Evolutionary conservation across 2,113 vertebrate species (phyloP).

Genomic region (Ranitomeya imitator): DNA sequence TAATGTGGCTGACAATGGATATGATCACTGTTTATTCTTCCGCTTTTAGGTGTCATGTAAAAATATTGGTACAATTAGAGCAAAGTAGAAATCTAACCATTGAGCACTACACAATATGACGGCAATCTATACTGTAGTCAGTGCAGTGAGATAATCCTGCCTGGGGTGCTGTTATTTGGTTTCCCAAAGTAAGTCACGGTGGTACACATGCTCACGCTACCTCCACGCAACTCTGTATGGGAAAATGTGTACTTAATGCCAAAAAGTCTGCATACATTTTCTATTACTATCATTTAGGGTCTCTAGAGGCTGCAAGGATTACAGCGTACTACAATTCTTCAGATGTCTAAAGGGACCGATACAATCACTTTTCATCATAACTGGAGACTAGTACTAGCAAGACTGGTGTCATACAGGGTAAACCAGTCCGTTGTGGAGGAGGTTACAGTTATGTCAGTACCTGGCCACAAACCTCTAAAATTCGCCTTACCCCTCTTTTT

Average conservation of each 20-base stretch:
- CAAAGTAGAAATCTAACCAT: slow-evolving; percentile 16
- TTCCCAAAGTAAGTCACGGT: background rate
- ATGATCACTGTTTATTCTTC: slow-evolving; percentile 39
- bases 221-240: background rate
- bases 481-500: too few species aligned
- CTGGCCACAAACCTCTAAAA: too few species aligned
- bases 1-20: slow-evolving; percentile 28
- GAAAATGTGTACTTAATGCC: background rate
- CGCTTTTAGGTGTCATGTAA: slow-evolving; percentile 31
- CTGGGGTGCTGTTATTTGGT: background rate
- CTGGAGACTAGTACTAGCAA: too few species aligned
- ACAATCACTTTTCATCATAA: background rate
- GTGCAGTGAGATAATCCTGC: background rate
- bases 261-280: background rate
- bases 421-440: too few species aligned
- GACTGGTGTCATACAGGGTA: too few species aligned
- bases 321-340: background rate
- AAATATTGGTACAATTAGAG: slow-evolving; percentile 49
- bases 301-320: background rate
- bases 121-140: background rate
- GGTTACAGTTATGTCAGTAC: too few species aligned
- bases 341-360: background rate
- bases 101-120: background rate
- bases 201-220: background rate
- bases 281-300: background rate